Evolutionary conservation across 2,113 vertebrate species (phyloP), one percentile per base, ranked within the genome.

Genomic region (Aix galericulata): DNA sequence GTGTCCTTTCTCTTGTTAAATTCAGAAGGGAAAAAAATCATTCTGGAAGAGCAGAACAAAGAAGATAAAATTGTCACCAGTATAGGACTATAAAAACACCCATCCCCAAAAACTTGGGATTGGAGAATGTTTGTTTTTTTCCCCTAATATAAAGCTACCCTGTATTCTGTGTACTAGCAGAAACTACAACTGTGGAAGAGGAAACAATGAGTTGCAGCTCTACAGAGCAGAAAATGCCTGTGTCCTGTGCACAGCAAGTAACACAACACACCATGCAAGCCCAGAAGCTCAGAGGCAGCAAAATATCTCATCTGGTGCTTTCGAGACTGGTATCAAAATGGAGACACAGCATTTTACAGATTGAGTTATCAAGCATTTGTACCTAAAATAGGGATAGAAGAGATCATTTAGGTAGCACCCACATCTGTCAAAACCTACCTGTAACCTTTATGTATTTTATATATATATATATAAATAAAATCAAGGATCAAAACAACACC

Each of bases 391-490:
- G 42, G 91, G 62, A 86, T 44, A 80, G 91, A 84, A 92, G n/a
- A 83, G 52, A 58, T 71, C 78, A 79, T 46, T 58, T 92, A 96
- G 74, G 83, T 40, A 36, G 50, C 21, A 67, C 63, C 17, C 68
- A 59, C 76, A 94, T 95, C 95, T 94, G 92, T 88, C 83, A 76
- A 89, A 95, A 48, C 76, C 95, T 91, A 89, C 88, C 84, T 52
- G 80, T 82, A 68, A 66, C 36, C 36, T 55, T 79, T 20, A 60
- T 91, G 78, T 75, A 86, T 25, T 40, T 20, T 16, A 53, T 9
- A 16, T 13, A 40, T 9, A 16, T 13, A 40, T 40, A 69, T 21
- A 89, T 31, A 67, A 96, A 84, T 80, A 53, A 80, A 91, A 86
- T 80, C 66, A 68, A n/a, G 88, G 82, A 94, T 96, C 85, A 94